Percentiles rank a stretch among this genome's conserved stretches.
phyloP scores from a whole-genome alignment of 2,113 vertebrate genomes.

The Percina caprodes region DNA sequence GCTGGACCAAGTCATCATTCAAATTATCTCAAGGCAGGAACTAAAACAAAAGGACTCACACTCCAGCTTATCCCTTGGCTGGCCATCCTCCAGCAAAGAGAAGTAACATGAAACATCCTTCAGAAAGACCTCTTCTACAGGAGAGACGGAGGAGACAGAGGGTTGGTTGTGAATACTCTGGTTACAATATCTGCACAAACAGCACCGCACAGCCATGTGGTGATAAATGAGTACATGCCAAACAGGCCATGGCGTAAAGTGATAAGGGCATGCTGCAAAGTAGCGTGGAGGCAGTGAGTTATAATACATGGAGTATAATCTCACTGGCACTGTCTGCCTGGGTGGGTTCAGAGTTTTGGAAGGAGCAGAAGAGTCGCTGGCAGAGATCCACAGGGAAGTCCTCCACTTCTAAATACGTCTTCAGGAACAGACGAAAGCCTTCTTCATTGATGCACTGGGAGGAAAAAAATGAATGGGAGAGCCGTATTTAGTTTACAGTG shows the following conservation, averaged over 20 bases:
- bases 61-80: conserved; percentile 91
- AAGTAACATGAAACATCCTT: conserved; percentile 94
- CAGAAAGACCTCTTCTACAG: conserved; percentile 85
- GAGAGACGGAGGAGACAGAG: conserved; percentile 20
- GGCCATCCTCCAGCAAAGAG: conserved; percentile 90
- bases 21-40: conserved; percentile 12
- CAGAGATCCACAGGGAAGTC: conserved; percentile 86
- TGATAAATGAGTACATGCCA: conserved; percentile 39
- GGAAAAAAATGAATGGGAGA: conserved; percentile 6
- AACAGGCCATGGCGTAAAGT: conserved; percentile 56
- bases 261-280: conserved; percentile 48
- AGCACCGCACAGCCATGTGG: conserved; percentile 22
- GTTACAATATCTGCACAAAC: conserved; percentile 39
- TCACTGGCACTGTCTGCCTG: conserved; percentile 73
- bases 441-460: conserved; percentile 87
- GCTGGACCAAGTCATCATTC: not conserved
- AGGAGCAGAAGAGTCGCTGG: conserved; percentile 88
- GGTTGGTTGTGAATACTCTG: conserved; percentile 25
- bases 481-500: not conserved
- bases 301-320: conserved; percentile 39
- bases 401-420: conserved; percentile 88
- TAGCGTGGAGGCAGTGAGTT: conserved; percentile 32
- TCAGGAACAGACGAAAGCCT: conserved; percentile 89
- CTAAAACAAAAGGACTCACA: conserved; percentile 83
- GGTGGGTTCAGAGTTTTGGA: conserved; percentile 82